phyloP scores from a whole-genome alignment of 1,140 invertebrate species.

The fruit fly (Drosophila melanogaster) region Release_6_plus_ISO1_MT NT_037436.4:10479501-10480000 shows the following conservation, averaged over 20 bases:
- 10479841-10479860: conserved; percentile 64
- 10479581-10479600: conserved; percentile 26
- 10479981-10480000: neutral
- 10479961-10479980: conserved; percentile 26
- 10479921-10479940: conserved; percentile 33
- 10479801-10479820: conserved; percentile 67
- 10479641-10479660: conserved; percentile 34
- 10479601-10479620: conserved; percentile 12
- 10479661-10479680: conserved; percentile 55
- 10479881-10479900: conserved; percentile 6
- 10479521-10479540: no score
- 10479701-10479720: neutral
- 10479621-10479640: conserved; percentile 3
- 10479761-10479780: conserved; percentile 75
- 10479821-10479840: conserved; percentile 32
- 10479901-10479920: neutral
- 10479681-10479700: conserved; percentile 5
- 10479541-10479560: no score
- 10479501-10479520: no score
- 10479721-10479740: conserved; percentile 23
- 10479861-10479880: conserved; percentile 21
- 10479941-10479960: conserved; percentile 46
- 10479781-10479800: conserved; percentile 33
- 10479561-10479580: conserved; percentile 18
- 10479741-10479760: conserved; percentile 7